Evolutionary conservation across 37 sponge, comb jelly and placozoan species (phyloP), one percentile per base, ranked within the genome.

Genomic region (Halichondria panicea): DNA sequence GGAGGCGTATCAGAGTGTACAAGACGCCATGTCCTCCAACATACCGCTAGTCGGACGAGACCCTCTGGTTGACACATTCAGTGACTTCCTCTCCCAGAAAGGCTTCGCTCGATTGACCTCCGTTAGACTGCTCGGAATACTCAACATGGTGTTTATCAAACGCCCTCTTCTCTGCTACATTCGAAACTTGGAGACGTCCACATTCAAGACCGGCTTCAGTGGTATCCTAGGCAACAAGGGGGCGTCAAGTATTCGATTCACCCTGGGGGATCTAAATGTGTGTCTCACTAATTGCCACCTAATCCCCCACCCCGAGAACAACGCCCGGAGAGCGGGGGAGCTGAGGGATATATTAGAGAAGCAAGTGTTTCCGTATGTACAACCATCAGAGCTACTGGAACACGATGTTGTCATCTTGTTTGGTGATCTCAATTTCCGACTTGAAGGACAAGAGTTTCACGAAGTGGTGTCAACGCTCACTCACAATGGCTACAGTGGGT

Each of bases 171-270:
- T 92, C 18, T 85, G 89, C 40, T 92, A 88, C 78, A 83, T 79
- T 18, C 48, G 55, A 22, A 55, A 77, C 31, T 52, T 88, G 61
- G 70, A 66, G 31, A 33, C 76, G 0, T 55, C 66, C 35, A 78
- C 76, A 0, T 72, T 76, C 7, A 82, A 76, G 45, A 92, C 93
- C n/a, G 93, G 93, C 0, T 52, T 84, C 25, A 73, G 82, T 24
- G 93, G 93, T 24, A 63, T 85, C 62, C 33, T 88, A 30, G 93
- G 93, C 0, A 92, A 92, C 74, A 92, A 92, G 35, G 93, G 93
- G 22, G 93, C 89, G 13, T 65, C 80, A 3, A 81, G 76, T 53
- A 45, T 92, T 24, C 84, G 88, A 4, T 71, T 84, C 43, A 68
- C 43, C 0, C 40, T 92, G 32, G 81, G 86, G 15, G 82, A 85